These are phyloP conservation scores for Mionectes macconnelli DNA, from an alignment of 2,113 vertebrate species.

Conservation along the genomic window DNA sequence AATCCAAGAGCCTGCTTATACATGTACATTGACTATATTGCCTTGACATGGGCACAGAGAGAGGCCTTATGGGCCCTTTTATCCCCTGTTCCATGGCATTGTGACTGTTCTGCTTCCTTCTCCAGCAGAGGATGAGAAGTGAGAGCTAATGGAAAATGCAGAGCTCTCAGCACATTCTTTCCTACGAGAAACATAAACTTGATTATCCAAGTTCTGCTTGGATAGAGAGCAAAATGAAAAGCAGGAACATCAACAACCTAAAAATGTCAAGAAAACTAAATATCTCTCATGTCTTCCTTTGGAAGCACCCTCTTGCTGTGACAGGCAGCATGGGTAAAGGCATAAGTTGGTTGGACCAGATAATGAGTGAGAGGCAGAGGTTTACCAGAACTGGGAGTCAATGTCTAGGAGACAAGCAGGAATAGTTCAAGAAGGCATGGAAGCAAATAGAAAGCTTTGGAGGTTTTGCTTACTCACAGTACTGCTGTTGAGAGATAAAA, in stretches of 20 bases:
- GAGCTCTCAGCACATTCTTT: background rate
- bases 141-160: background rate
- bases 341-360: background rate
- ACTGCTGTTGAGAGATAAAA: background rate
- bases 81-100: background rate
- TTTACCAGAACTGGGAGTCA: background rate
- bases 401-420: background rate
- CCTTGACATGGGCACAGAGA: background rate
- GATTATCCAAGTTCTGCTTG: background rate
- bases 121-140: background rate
- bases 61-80: background rate
- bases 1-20: background rate
- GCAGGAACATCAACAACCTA: background rate
- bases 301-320: background rate
- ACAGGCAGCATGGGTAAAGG: background rate
- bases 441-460: background rate
- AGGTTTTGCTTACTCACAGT: fast-evolving
- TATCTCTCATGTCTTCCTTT: background rate
- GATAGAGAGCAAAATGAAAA: background rate
- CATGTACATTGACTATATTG: background rate
- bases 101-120: background rate
- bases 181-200: background rate
- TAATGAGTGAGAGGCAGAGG: background rate
- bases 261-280: background rate
- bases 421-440: background rate